Evolutionary conservation across 2,888 invertebrate species (phyloP).

Genomic region (Crossocerus cetratus): DNA sequence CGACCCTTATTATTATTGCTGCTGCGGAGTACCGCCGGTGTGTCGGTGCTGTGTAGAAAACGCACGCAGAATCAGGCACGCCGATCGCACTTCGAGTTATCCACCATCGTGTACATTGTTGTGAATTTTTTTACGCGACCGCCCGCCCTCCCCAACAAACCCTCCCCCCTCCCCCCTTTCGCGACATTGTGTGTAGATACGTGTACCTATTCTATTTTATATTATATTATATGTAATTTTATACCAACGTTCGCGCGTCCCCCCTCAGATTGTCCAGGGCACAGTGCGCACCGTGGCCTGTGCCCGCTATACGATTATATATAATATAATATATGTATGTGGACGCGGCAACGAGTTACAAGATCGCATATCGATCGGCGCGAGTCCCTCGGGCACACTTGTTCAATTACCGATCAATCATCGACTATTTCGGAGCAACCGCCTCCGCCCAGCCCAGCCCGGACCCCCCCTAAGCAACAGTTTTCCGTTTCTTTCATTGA

Average conservation of each 20-base stretch:
- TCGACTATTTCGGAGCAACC: neutral
- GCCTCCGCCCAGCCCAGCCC: neutral
- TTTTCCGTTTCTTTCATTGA: conserved; percentile 41
- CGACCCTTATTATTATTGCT: conserved; percentile 39
- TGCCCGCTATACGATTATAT: conserved; percentile 25
- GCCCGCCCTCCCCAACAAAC: neutral
- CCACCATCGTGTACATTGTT: conserved; percentile 54
- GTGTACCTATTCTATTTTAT: conserved; percentile 19
- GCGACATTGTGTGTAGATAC: neutral
- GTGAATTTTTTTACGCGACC: conserved; percentile 54
- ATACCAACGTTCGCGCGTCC: neutral
- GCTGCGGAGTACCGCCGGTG: conserved; percentile 2
- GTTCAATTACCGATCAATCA: neutral
- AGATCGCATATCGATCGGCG: conserved; percentile 42
- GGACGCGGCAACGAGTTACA: conserved; percentile 31
- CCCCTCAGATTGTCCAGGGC: neutral
- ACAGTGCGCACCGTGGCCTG: neutral
- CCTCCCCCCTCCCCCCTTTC: neutral
- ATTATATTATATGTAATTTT: conserved; percentile 50
- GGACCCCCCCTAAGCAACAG: conserved; percentile 31
- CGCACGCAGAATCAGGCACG: no score
- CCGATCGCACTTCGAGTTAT: neutral
- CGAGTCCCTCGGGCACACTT: conserved; percentile 28
- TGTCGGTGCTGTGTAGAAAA: conserved; percentile 13
- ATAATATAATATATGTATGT: conserved; percentile 39